Evolutionary conservation across 2,888 invertebrate species (phyloP).

Genomic region (Myopa tessellatipennis): DNA sequence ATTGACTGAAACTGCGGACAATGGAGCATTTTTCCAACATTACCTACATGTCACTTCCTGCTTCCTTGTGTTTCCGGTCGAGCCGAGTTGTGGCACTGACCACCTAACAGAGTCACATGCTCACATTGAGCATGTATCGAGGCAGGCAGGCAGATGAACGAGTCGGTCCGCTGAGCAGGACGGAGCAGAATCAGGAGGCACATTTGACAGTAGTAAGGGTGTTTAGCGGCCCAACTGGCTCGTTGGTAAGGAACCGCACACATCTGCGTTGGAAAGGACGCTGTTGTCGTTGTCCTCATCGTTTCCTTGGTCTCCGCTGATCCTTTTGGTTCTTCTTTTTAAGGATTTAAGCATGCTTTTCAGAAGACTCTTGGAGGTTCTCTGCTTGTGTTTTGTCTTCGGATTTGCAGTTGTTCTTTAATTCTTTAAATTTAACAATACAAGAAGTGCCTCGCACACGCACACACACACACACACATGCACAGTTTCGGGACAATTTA

Average conservation of each 20-base stretch:
- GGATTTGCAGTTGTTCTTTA: not conserved
- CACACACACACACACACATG: too few relatives aligned
- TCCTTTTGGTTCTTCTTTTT: not conserved
- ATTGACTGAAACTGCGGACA: constrained; percentile 8
- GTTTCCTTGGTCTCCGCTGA: not conserved
- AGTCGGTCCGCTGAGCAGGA: not conserved
- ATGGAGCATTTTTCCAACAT: constrained; percentile 48
- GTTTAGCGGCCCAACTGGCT: too few relatives aligned
- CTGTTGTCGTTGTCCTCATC: not conserved
- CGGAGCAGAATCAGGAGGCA: too few relatives aligned
- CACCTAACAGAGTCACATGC: not conserved
- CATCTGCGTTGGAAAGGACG: not conserved
- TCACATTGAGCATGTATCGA: not conserved
- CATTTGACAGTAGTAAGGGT: too few relatives aligned
- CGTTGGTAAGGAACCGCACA: not conserved
- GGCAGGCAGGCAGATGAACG: not conserved
- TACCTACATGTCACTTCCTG: constrained; percentile 58
- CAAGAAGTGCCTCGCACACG: too few relatives aligned
- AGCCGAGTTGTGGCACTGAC: not conserved
- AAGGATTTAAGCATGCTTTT: constrained; percentile 7
- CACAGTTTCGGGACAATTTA: constrained; percentile 33
- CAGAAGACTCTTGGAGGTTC: not conserved
- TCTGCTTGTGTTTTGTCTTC: not conserved
- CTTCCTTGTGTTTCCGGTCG: constrained; percentile 48
- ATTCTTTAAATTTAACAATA: too few relatives aligned